Evolutionary conservation across 2,113 vertebrate genomes (phyloP), one percentile per base, ranked within the genome.

Genomic region (Orycteropus afer): DNA sequence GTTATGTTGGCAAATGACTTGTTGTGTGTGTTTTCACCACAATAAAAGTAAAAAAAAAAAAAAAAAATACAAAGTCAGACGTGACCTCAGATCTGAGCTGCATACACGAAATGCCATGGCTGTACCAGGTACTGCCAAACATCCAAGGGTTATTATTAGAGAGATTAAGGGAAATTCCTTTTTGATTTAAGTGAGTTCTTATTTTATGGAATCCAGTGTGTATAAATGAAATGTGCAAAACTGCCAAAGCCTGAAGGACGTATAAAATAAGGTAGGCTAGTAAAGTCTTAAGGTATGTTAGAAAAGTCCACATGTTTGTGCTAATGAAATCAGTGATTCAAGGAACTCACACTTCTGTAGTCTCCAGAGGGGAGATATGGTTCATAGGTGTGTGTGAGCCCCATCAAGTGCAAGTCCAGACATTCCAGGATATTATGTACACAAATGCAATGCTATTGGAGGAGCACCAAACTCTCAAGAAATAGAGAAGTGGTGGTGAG

Each of bases 311-410:
- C 96, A 93, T 97, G 97, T 97, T 98, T 97, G 90, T 95, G 90
- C 97, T 97, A 97, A 98, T 96, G 95, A 98, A 97, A 97, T 91
- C 91, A 93, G 55, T 74, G 96, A 97, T 97, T 98, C 97, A 97
- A 97, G 96, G 97, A 97, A 93, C 97, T 98, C 94, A 97, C 97
- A 97, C 97, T 97, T 98, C 91, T 98, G 79, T 63, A 87, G 93
- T 57, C 92, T 96, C 96, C 89, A 89, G 98, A 98, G 95, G 95
- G 97, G 97, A 98, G 96, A 96, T 97, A 95, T 92, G 97, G 96
- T 97, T 98, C 95, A 51, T 97, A 98, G 97, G 98, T 98, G 97
- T 97, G 97, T 98, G 97, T 98, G 98, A 98, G 97, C 98, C 98
- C 98, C 93, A 89, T 59, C 89, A 89, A 82, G 87, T 92, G 61